These are phyloP conservation scores for Erebia aethiops DNA, from an alignment of 2,888 invertebrate genomes.

Conservation along the genomic window DNA sequence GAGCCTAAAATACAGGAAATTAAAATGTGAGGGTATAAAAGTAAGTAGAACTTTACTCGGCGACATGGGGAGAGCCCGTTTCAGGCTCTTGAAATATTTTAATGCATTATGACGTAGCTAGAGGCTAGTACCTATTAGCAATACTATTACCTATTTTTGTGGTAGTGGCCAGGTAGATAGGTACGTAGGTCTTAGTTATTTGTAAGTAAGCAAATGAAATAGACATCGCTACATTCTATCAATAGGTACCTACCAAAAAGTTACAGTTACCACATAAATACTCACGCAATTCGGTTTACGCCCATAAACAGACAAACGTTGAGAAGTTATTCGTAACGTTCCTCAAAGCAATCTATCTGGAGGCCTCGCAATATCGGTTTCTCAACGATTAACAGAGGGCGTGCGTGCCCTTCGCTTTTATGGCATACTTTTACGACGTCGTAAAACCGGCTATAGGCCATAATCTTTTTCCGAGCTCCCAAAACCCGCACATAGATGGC, in stretches of 20 bases:
- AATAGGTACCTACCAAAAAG: constrained; percentile 20
- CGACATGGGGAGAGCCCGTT: no score
- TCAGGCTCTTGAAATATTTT: no score
- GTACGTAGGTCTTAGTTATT: background rate
- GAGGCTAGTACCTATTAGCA: no score
- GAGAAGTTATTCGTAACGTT: constrained; percentile 75
- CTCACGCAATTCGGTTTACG: constrained; percentile 57
- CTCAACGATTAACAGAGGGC: constrained; percentile 83
- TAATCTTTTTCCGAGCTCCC: constrained; percentile 77
- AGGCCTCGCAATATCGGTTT: constrained; percentile 82
- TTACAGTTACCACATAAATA: constrained; percentile 40
- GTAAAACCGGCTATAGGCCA: constrained; percentile 78
- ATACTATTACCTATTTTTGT: no score
- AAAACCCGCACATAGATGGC: constrained; percentile 67
- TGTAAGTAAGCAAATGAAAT: constrained; percentile 1
- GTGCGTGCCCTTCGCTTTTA: constrained; percentile 82
- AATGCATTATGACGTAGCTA: no score
- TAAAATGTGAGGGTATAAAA: no score
- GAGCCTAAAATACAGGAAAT: no score
- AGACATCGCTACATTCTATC: background rate
- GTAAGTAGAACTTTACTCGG: no score
- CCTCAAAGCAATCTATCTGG: constrained; percentile 78
- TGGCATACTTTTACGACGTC: constrained; percentile 80
- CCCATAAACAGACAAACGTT: constrained; percentile 76
- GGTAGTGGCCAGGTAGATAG: background rate